Conservation (phyloP, 2,888 invertebrate genomes). For the Lymantria dispar region DNA sequence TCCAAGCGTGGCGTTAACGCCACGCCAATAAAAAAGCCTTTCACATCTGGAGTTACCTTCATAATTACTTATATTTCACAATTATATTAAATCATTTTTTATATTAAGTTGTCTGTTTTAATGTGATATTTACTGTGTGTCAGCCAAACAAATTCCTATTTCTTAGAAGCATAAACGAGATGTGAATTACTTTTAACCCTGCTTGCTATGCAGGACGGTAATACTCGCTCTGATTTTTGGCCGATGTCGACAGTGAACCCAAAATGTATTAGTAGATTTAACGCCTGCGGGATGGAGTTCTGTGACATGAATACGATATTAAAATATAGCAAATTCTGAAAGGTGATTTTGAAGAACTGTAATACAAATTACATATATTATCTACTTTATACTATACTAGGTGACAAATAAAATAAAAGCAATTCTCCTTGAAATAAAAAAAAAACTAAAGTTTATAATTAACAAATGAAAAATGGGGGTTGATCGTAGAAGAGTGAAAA, state of each 20-base stretch:
- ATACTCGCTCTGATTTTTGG: constrained; percentile 72
- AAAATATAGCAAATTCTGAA: constrained; percentile 19
- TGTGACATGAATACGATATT: constrained; percentile 68
- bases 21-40: no score
- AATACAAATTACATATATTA: background rate
- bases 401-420: no score
- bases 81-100: no score
- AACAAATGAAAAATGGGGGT: no score
- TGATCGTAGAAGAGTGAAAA: no score
- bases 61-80: no score
- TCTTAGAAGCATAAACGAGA: constrained; percentile 20
- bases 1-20: no score
- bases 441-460: no score
- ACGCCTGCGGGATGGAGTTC: constrained; percentile 60
- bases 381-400: no score
- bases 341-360: background rate
- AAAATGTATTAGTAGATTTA: constrained; percentile 78
- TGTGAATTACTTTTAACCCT: constrained; percentile 32
- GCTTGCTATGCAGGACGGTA: constrained; percentile 74
- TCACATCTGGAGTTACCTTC: no score
- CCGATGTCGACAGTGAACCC: constrained; percentile 67
- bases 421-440: no score
- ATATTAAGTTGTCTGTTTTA: constrained; percentile 1
- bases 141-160: background rate
- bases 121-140: background rate